These are phyloP conservation scores for Drosophila lacertosa DNA, from an alignment of 1,140 invertebrate species.

Conservation along the genomic window DNA sequence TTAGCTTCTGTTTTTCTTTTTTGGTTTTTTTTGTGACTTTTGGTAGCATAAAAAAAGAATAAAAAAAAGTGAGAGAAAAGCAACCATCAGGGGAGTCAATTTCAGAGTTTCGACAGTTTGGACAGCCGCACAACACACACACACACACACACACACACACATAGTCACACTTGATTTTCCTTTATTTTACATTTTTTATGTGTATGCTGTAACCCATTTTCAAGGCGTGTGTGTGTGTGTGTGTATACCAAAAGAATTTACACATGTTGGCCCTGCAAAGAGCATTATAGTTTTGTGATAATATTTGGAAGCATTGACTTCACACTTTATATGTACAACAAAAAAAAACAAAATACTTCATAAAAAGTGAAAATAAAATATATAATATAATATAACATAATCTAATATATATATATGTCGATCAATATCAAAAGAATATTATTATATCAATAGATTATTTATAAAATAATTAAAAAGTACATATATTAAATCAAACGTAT, in stretches of 20 bases:
- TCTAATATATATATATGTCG: no score
- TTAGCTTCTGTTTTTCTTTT: constrained; percentile 1
- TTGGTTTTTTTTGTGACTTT: constrained; percentile 70
- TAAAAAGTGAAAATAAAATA: no score
- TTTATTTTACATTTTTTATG: constrained; percentile 11
- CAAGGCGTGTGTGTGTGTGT: background rate
- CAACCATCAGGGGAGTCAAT: constrained; percentile 41
- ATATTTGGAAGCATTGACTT: no score
- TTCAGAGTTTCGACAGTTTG: constrained; percentile 43
- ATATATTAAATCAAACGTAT: no score
- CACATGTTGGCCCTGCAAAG: background rate
- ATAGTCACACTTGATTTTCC: constrained; percentile 24
- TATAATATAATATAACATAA: no score
- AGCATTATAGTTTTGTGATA: no score
- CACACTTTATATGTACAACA: no score
- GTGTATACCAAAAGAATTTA: constrained; percentile 11
- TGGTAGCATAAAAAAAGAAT: constrained; percentile 30
- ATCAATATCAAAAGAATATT: no score
- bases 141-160: no score
- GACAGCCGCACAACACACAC: constrained; percentile 35
- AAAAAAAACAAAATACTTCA: no score
- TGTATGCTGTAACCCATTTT: constrained; percentile 18
- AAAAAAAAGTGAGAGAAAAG: constrained; percentile 19
- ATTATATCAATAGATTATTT: no score
- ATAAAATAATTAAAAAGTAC: no score